Percentiles rank a stretch among this genome's conserved stretches.
phyloP scores from a whole-genome alignment of 1,140 invertebrate species.

The Amyelois transitella region DNA sequence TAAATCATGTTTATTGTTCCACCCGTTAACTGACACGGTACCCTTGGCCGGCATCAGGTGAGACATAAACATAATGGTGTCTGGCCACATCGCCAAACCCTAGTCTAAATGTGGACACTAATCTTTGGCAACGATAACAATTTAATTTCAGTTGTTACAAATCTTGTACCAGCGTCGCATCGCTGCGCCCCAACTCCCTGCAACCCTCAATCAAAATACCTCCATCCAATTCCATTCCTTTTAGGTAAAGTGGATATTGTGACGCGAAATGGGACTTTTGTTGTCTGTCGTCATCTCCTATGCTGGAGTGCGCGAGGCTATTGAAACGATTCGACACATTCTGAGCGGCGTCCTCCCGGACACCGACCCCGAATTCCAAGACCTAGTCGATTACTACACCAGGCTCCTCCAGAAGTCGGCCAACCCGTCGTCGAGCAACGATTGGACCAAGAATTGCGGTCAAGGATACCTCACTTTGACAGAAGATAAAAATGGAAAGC shows the following conservation, averaged over 20 bases:
- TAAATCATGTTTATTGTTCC: constrained; percentile 40
- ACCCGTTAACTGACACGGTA: constrained; percentile 22
- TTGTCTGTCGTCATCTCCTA: constrained; percentile 83
- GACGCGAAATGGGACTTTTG: constrained; percentile 78
- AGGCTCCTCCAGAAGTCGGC: constrained; percentile 42
- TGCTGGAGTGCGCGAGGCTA: constrained; percentile 80
- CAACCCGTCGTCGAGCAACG: constrained; percentile 32
- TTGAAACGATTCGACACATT: constrained; percentile 76
- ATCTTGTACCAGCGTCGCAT: constrained; percentile 65
- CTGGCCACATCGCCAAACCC: constrained; percentile 57
- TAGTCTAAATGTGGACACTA: constrained; percentile 65
- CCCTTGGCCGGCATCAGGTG: constrained; percentile 39
- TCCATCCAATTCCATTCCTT: constrained; percentile 36
- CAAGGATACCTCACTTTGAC: constrained; percentile 64
- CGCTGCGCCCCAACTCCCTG: constrained; percentile 57
- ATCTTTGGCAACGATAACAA: constrained; percentile 70
- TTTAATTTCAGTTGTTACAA: constrained; percentile 75
- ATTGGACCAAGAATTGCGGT: constrained; percentile 52
- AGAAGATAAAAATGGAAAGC: constrained; percentile 55
- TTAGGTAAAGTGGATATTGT: constrained; percentile 28
- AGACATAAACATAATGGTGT: constrained; percentile 34
- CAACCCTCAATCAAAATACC: constrained; percentile 27
- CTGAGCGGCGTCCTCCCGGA: constrained; percentile 64
- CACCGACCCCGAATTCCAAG: constrained; percentile 51
- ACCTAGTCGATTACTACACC: constrained; percentile 59